These are phyloP conservation scores for Carduelis carduelis DNA, from an alignment of 2,797 vertebrate species.

Conservation along the genomic window DNA sequence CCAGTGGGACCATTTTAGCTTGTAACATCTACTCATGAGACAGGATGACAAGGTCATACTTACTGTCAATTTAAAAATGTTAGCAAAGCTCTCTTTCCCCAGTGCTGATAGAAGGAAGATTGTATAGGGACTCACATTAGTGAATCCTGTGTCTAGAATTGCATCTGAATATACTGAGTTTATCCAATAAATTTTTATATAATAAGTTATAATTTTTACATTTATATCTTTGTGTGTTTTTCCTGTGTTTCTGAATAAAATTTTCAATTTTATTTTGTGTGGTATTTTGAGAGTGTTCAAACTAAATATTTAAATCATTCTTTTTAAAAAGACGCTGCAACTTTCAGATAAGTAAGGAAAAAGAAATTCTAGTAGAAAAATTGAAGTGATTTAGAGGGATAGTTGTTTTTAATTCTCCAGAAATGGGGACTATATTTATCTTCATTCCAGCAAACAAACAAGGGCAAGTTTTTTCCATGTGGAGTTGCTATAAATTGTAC, in stretches of 20 bases:
- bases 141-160: background rate
- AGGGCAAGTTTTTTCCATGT: constrained; percentile 20
- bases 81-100: background rate
- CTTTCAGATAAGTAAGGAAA: background rate
- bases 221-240: background rate
- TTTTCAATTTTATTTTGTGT: background rate
- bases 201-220: background rate
- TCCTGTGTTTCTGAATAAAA: constrained; percentile 47
- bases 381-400: background rate
- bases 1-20: background rate
- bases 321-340: background rate
- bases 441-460: background rate
- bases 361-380: background rate
- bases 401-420: background rate
- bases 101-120: background rate
- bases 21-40: background rate
- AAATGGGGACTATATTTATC: constrained; percentile 35
- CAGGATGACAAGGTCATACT: background rate
- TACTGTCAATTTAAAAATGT: background rate
- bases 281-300: background rate
- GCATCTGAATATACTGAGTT: background rate
- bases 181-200: background rate
- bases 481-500: constrained; percentile 19
- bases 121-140: background rate
- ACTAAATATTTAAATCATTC: background rate